Evolutionary conservation across 2,888 invertebrate species (phyloP), one percentile per base, ranked within the genome.

Genomic region (Molanna angustata): DNA sequence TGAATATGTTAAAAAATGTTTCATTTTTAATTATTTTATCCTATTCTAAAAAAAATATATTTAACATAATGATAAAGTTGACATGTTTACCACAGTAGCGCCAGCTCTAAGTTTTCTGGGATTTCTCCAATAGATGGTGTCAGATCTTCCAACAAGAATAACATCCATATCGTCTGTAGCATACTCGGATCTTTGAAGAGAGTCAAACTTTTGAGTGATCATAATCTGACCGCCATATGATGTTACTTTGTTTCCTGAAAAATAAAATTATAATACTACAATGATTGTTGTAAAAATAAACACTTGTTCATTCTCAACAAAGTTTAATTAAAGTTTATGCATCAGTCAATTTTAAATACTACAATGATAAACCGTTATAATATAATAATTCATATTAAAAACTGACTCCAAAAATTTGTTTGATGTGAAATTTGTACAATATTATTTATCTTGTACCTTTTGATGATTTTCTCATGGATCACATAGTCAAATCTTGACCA

Each of bases 171-270:
- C 93, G 14, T 82, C 80, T 40, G 76, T 74, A 1, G 77, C 73
- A 2, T 61, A 55, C 6, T 65, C 63, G 9, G 71, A 70, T 13
- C 42, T 68, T 64, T 80, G 79, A 14, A 77, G 74, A 0, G 83
- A 81, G 3, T 80, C 76, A 62, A 86, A 90, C 52, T 80, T 78
- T 63, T 93, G 84, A 0, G 84, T 85, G 56, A 93, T 82, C 13
- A 83, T 83, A 3, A 96, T 69, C 46, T 79, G 78, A 0, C 95
- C 95, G 1, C 94, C 94, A 66, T 95, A 96, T 0, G 95, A 93
- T 51, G 87, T 80, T 4, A 95, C 78, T 73, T 90, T 78, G 64
- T 88, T 86, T 35, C 88, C 88, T 65, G 65, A 68, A 42, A 35
- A 40, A 40, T 35, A n/a, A 19, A 45, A 18, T 11, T 44, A 27